phyloP scores from a whole-genome alignment of 1,140 invertebrate genomes.

The Linepithema humile region DNA sequence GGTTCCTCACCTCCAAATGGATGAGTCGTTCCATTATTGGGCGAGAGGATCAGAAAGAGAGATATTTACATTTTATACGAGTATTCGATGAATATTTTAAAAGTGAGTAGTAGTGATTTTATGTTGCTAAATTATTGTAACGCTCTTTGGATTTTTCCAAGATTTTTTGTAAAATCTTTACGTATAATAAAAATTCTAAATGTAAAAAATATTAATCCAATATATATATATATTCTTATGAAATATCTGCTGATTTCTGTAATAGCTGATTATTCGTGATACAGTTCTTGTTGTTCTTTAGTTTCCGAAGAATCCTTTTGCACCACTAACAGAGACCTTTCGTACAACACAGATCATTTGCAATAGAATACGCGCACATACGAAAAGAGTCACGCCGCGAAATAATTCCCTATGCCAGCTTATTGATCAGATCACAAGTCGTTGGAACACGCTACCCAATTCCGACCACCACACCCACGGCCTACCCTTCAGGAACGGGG shows the following conservation, averaged over 20 bases:
- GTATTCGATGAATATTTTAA: conserved; percentile 24
- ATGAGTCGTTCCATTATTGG: conserved; percentile 28
- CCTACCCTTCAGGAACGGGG: conserved; percentile 76
- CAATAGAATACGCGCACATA: not conserved
- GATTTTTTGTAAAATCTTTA: not conserved
- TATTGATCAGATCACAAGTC: conserved; percentile 83
- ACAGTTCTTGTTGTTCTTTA: not conserved
- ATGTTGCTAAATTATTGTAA: not conserved
- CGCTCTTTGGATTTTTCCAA: not conserved
- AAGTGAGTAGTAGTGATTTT: not conserved
- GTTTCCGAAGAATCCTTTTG: not conserved
- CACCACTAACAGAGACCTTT: not conserved
- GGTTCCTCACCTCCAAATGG: conserved; percentile 33
- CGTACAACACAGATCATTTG: too few species aligned
- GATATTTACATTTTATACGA: conserved; percentile 37
- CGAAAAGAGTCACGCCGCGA: conserved; percentile 70
- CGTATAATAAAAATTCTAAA: not conserved
- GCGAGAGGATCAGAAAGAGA: conserved; percentile 8
- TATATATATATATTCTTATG: not conserved
- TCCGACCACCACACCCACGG: conserved; percentile 65
- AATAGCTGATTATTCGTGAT: not conserved
- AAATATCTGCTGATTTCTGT: not conserved
- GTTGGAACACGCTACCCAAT: conserved; percentile 79
- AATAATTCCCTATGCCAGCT: conserved; percentile 81
- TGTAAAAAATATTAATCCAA: not conserved